Evolutionary conservation across 2,113 vertebrate genomes (phyloP).

Genomic region (Asarcornis scutulata): DNA sequence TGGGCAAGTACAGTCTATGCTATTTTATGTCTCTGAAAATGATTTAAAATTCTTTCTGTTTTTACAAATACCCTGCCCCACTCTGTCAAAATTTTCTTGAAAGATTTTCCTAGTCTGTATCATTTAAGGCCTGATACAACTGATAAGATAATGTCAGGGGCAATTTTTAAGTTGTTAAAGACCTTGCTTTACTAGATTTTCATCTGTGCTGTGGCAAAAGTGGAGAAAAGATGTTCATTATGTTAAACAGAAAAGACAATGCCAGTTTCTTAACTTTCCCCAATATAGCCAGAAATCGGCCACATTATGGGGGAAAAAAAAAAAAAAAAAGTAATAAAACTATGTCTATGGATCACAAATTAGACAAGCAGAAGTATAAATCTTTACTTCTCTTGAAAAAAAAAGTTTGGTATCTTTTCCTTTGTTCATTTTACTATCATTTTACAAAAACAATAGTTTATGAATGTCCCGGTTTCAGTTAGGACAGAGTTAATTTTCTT

Average conservation of each 20-base stretch:
- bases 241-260: slow-evolving; percentile 60
- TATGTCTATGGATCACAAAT: slow-evolving; percentile 15
- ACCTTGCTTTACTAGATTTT: slow-evolving; percentile 47
- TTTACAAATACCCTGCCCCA: slow-evolving; percentile 31
- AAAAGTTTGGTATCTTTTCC: background rate
- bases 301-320: background rate
- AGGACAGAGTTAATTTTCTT: too few species aligned
- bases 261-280: slow-evolving; percentile 49
- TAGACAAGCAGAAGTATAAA: background rate
- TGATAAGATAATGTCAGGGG: slow-evolving; percentile 66
- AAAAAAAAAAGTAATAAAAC: background rate
- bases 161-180: slow-evolving; percentile 65
- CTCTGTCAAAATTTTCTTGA: slow-evolving; percentile 45
- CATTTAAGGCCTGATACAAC: slow-evolving; percentile 46
- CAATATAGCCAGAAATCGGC: slow-evolving; percentile 1
- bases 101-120: slow-evolving; percentile 35
- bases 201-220: slow-evolving; percentile 61
- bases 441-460: background rate
- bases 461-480: background rate
- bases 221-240: slow-evolving; percentile 44
- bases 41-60: background rate
- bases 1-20: background rate
- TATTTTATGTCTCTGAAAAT: background rate
- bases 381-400: background rate
- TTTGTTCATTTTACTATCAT: background rate